Base-by-base conservation (phyloP, 2,797 vertebrate species). In the Ptychobarbus kaznakovi region DNA sequence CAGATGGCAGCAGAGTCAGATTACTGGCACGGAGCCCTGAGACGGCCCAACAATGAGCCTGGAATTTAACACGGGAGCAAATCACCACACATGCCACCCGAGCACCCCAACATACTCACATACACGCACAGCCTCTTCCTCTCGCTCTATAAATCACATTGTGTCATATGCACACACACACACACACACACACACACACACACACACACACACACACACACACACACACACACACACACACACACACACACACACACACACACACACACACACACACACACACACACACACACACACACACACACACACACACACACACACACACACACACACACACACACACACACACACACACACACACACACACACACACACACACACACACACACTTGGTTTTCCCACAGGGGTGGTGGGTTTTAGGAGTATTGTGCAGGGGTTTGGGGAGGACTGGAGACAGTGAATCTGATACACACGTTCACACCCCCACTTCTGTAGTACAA, bases 31-130 rank as follows among this genome's bases (percentile, higher is more conserved):
- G 32, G 84, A 89, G 88, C 80, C 81, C 77, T 82, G 80, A 87
- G 76, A 87, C 70, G 42, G 28, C 74, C 86, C 89, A 87, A 94
- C 93, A 95, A 94, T 90, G 89, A 89, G 90, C 90, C 86, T 89
- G 93, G 92, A 96, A 95, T 90, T 88, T 90, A 91, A 93, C 92
- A 94, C 91, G 90, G 88, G 92, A 91, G 93, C 93, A 94, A 95
- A 94, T 94, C 94, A 93, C 88, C 90, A 88, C 86, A 90, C 82
- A 85, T 91, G 86, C 82, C 90, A 91, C 89, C 40, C 63, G 42
- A 80, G 81, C 84, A 86, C 85, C 80, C 86, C 68, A 46, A 70
- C 63, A 80, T 61, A 78, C 83, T 85, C 53, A 0, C 68, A 80
- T 38, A 42, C 68, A 73, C 77, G 20, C 82, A 75, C 13, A 10